Base-by-base conservation (phyloP, 2,888 invertebrate species). In the Mythimna pallens region DNA sequence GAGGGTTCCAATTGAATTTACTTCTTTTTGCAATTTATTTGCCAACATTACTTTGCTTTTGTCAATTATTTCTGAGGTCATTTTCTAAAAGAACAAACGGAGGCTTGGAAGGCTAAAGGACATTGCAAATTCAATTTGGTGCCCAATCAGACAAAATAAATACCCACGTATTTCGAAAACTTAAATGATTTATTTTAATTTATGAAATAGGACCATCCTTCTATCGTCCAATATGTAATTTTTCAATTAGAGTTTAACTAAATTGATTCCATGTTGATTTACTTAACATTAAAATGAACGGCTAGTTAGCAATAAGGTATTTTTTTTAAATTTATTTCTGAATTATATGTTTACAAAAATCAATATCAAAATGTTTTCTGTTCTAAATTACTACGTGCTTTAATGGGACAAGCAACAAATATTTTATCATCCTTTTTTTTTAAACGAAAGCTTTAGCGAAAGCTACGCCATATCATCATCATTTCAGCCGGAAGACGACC, bases 1-100 rank as follows among this genome's bases (percentile, higher is more conserved):
- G 76, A 81, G 74, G 66, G 70, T 75, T 72, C 59, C 62, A 79
- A 80, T 76, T 76, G 64, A 80, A 80, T 77, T 82, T 80, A 73
- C 52, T 78, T 78, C 50, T 47, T 73, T 65, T 81, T 73, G 78
- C 52, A 70, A 77, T 79, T 69, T 83, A 80, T 65, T 69, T 71
- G 36, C 58, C 67, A 58, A 63, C 22, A 69, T 70, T 65, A 62
- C 52, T 61, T 70, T 69, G 50, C 25, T 65, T 70, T 72, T 68
- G 50, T 61, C 57, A 71, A 70, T 76, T 70, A 70, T 65, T 58
- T 50, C 43, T 12, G 61, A 66, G 61, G 57, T 47, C 3, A 57
- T n/a, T 55, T 72, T 70, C 4, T 54, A 8, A 58, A 55, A 69
- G 9, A 65, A 62, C 17, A 65, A 58, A 67, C 12, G 10, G 22